A percentile compares a stretch with the other conserved stretches of the same genome.
phyloP scores from a whole-genome alignment of 2,797 vertebrate species.

The Hylomyscus alleni region DNA sequence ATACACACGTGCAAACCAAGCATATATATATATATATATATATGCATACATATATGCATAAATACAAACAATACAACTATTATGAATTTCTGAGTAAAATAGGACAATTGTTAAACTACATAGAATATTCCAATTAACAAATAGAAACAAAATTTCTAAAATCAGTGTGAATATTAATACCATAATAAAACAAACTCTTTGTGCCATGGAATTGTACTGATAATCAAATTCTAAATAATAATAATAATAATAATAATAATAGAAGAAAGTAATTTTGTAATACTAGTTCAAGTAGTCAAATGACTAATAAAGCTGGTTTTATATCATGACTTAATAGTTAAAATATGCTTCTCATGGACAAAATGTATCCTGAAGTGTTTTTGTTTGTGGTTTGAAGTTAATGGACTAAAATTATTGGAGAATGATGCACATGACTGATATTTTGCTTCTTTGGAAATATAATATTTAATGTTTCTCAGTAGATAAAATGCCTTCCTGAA shows the following conservation, averaged over 20 bases:
- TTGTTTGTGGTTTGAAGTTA: slow-evolving; percentile 48
- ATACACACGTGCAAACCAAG: not conserved
- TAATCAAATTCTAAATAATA: not conserved
- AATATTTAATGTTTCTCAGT: not conserved
- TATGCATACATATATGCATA: too few species aligned
- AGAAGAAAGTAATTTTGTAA: not conserved
- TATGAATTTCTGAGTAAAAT: not conserved
- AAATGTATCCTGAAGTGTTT: not conserved
- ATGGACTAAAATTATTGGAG: slow-evolving; percentile 30
- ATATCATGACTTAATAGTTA: not conserved
- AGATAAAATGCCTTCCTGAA: not conserved
- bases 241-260: not conserved
- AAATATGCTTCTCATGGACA: not conserved
- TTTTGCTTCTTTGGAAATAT: slow-evolving; percentile 18
- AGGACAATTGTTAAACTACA: not conserved
- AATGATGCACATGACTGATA: not conserved
- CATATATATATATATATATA: not conserved
- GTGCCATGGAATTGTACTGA: not conserved
- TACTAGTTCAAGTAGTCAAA: not conserved
- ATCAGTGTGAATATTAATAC: slow-evolving; percentile 22
- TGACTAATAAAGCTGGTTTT: not conserved
- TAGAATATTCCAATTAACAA: slow-evolving; percentile 10
- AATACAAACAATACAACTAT: not conserved
- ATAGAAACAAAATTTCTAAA: slow-evolving; percentile 7
- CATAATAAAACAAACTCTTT: not conserved